These are phyloP conservation scores for Stichodactyla helianthus DNA, from an alignment of 64 coral and sea anemone genomes.

Conservation along the genomic window DNA sequence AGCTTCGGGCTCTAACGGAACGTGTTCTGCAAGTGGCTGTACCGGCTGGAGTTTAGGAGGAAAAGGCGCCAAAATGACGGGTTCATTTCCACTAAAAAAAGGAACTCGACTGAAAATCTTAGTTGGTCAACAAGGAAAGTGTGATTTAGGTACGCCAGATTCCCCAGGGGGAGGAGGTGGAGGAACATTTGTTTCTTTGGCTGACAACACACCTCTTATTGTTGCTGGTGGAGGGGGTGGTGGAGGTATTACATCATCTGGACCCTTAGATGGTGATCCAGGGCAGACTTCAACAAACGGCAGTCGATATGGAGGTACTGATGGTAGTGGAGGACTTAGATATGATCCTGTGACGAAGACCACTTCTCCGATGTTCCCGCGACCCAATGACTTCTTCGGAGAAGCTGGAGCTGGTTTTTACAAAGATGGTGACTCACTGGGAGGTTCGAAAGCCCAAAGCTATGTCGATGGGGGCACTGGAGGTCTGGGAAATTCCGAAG, in stretches of 20 bases:
- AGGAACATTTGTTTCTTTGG: conserved; percentile 48
- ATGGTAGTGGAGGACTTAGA: conserved; percentile 38
- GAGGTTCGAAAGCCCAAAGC: background rate
- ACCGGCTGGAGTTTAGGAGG: conserved; percentile 60
- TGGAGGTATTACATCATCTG: conserved; percentile 1
- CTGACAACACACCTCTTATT: conserved; percentile 30
- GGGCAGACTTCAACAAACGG: conserved; percentile 52
- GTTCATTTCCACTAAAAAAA: conserved; percentile 33
- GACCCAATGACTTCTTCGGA: background rate
- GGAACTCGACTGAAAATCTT: conserved; percentile 60
- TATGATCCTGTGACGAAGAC: background rate
- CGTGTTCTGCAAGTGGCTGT: conserved; percentile 25
- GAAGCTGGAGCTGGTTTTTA: conserved; percentile 47
- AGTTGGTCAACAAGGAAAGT: conserved; percentile 60
- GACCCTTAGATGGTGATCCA: conserved; percentile 43
- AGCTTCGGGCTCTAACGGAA: conserved; percentile 72
- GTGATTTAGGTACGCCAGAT: background rate
- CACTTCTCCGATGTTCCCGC: too few relatives aligned
- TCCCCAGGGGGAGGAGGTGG: conserved; percentile 62
- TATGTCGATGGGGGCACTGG: conserved; percentile 52
- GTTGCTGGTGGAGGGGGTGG: conserved; percentile 70
- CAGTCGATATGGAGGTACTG: conserved; percentile 45
- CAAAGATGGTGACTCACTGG: conserved; percentile 25
- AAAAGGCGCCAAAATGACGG: conserved; percentile 50
- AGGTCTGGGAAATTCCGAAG: conserved; percentile 7